Conservation (phyloP, 2,797 vertebrate species). For the Bradypus variegatus region DNA sequence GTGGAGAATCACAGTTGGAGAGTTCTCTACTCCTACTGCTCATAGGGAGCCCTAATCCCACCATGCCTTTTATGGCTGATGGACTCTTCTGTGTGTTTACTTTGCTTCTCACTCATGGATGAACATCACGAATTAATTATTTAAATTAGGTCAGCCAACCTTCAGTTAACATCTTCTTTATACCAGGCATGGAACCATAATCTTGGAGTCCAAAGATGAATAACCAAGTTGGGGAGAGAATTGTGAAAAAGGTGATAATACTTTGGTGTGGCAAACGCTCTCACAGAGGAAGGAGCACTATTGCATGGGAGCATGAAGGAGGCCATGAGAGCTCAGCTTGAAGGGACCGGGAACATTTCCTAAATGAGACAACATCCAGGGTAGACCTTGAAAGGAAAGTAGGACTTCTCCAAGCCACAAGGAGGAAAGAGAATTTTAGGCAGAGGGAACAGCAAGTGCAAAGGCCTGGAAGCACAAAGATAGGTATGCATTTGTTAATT, state of each 20-base stretch:
- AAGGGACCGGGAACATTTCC: background rate
- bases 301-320: fast-evolving
- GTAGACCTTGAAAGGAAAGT: background rate
- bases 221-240: background rate
- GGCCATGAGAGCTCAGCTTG: background rate
- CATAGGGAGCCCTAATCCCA: background rate
- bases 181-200: background rate
- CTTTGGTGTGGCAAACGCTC: background rate
- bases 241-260: background rate
- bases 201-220: background rate
- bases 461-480: background rate
- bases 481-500: too few relatives aligned
- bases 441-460: background rate
- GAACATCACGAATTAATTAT: background rate
- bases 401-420: background rate
- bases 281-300: background rate
- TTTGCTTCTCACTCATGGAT: background rate
- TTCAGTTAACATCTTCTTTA: background rate
- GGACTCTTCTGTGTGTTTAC: background rate
- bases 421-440: background rate
- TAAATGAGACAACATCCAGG: background rate
- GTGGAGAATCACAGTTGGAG: background rate
- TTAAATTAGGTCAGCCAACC: background rate
- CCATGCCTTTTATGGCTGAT: fast-evolving
- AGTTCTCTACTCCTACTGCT: background rate